These are phyloP conservation scores for human DNA, from an alignment of 2,113 vertebrate species.

Conservation along the genomic window GRCh38 chr13:32312001-32312500, in stretches of 20 bases:
- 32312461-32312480: neutral
- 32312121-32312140: neutral
- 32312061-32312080: neutral
- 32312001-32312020: neutral
- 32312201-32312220: constrained; percentile 54
- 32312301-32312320: neutral
- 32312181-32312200: constrained; percentile 28
- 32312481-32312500: neutral
- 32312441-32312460: neutral
- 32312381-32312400: neutral
- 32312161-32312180: neutral
- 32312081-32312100: constrained; percentile 66
- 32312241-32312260: neutral
- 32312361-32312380: neutral
- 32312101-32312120: neutral
- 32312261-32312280: neutral
- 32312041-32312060: constrained; percentile 66
- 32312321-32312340: neutral
- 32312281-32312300: neutral
- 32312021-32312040: neutral
- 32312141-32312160: constrained; percentile 40
- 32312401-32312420: neutral
- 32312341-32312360: neutral
- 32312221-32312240: neutral
- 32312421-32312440: neutral